phyloP scores from a whole-genome alignment of 1,140 invertebrate species.

The Euwallacea similis region DNA sequence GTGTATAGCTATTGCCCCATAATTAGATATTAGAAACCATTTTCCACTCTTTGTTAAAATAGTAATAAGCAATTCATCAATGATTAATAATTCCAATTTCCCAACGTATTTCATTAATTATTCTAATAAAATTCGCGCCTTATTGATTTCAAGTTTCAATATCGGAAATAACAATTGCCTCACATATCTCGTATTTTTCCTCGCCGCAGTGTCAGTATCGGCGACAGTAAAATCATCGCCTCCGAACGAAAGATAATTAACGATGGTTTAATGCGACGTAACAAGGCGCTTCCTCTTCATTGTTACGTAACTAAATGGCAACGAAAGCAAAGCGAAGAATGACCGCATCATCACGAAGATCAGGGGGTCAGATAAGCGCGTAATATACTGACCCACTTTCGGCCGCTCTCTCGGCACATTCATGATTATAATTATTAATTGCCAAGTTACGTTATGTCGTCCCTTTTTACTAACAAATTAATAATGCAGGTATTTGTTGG shows the following conservation, averaged over 20 bases:
- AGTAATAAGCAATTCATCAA: neutral
- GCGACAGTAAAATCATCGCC: too few species aligned
- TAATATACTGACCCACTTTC: slow-evolving; percentile 5
- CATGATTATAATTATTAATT: neutral
- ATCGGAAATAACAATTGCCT: neutral
- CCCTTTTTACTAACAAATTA: too few species aligned
- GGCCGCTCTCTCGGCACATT: too few species aligned
- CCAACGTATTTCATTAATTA: neutral
- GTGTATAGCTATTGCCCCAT: too few species aligned
- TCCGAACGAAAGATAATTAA: neutral
- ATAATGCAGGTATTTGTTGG: too few species aligned
- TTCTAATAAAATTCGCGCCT: neutral
- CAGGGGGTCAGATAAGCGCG: neutral
- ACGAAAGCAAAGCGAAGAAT: neutral
- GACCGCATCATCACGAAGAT: neutral
- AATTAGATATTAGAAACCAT: too few species aligned
- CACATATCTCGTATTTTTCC: too few species aligned
- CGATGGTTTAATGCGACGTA: slow-evolving; percentile 1
- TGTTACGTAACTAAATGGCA: neutral
- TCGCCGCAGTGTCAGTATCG: too few species aligned
- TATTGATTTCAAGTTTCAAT: neutral
- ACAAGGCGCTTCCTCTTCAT: slow-evolving; percentile 3
- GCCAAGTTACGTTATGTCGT: neutral
- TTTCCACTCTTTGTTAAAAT: too few species aligned
- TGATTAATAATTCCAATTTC: neutral